A percentile compares a stretch with the other conserved stretches of the same genome.
Conservation (phyloP, 2,113 vertebrate genomes). For the Lepus timidus region DNA sequence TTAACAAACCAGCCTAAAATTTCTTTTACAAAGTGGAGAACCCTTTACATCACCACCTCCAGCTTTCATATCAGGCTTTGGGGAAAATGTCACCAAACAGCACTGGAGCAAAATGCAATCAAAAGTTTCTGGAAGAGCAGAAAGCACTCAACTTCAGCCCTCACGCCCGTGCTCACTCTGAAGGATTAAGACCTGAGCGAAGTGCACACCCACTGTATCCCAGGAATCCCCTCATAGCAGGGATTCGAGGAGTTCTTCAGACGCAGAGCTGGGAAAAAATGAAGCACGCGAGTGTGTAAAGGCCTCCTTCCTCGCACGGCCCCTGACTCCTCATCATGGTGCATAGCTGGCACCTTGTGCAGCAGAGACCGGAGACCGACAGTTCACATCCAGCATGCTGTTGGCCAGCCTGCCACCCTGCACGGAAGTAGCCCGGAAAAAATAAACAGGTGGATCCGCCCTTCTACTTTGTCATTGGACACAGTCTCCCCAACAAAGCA, state of each 20-base stretch:
- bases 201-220: neutral
- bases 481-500: neutral
- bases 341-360: accelerated
- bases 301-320: accelerated
- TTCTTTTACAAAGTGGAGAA: neutral
- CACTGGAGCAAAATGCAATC: neutral
- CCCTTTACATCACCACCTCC: neutral
- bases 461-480: neutral
- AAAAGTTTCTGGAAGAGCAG: neutral
- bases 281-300: accelerated
- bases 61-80: neutral
- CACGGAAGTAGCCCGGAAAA: neutral
- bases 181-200: neutral
- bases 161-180: neutral
- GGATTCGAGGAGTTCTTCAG: neutral
- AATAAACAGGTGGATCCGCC: neutral
- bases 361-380: neutral
- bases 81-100: neutral
- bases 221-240: slow-evolving; percentile 3
- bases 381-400: neutral
- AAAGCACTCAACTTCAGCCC: neutral
- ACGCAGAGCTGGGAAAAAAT: accelerated
- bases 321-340: neutral
- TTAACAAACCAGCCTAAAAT: neutral
- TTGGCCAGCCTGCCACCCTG: neutral